Conservation (phyloP, 1,140 invertebrate genomes). For the Pseudachorutes palmiensis region DNA sequence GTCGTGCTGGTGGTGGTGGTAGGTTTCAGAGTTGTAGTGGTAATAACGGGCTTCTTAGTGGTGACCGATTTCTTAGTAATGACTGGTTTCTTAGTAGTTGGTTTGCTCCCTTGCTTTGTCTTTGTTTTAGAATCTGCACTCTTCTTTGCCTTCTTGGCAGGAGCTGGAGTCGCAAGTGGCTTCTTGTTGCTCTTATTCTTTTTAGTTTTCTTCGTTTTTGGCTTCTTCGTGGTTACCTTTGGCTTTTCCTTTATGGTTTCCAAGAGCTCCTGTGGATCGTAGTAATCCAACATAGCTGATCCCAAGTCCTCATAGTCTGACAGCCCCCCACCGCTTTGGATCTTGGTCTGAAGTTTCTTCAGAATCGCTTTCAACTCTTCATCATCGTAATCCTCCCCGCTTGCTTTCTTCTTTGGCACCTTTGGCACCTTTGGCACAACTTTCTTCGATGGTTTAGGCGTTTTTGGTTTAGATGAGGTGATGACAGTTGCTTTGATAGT, state of each 20-base stretch:
- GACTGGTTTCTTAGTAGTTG: conserved; percentile 6
- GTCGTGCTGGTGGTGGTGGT: too few relatives aligned
- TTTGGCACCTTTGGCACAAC: neutral
- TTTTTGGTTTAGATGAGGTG: neutral
- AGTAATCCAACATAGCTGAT: neutral
- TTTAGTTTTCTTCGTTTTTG: conserved; percentile 6
- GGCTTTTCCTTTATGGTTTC: neutral
- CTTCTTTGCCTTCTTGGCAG: neutral
- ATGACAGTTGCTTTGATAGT: neutral
- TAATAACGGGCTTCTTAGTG: neutral
- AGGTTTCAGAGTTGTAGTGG: conserved; percentile 4
- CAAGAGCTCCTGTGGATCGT: neutral
- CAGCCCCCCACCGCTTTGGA: neutral
- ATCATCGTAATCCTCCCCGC: conserved; percentile 1
- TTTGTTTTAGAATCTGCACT: conserved; percentile 4
- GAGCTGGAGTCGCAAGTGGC: neutral
- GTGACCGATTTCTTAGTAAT: too few relatives aligned
- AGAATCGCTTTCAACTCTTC: conserved; percentile 11
- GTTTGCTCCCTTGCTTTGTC: neutral
- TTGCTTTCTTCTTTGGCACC: neutral
- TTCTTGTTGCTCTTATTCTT: conserved; percentile 1
- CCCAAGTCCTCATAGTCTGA: conserved; percentile 2
- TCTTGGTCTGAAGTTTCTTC: neutral
- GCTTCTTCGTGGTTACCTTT: neutral
- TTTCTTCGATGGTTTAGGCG: neutral